Evolutionary conservation across 2,888 invertebrate species (phyloP).

Genomic region (Eristalinus aeneus): DNA sequence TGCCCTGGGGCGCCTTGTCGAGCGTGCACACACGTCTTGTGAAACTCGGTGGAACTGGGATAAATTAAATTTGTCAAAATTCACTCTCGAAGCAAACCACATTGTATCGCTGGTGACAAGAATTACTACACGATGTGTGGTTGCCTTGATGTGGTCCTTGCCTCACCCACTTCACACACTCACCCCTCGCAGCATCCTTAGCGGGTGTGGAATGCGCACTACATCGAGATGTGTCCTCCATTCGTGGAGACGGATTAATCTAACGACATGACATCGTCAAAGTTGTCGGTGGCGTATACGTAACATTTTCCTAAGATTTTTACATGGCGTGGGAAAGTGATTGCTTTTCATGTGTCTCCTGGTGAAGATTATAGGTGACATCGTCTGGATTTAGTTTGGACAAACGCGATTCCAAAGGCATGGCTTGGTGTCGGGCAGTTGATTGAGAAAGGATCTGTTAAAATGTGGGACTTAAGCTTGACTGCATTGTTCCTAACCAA

Average conservation of each 20-base stretch:
- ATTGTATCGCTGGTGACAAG: not conserved
- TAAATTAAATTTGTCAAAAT: not conserved
- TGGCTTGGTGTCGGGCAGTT: too few relatives aligned
- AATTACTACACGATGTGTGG: not conserved
- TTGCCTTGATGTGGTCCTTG: not conserved
- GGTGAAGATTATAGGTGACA: not conserved
- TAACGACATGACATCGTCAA: not conserved
- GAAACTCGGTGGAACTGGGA: not conserved
- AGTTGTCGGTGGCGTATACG: not conserved
- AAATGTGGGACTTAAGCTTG: too few relatives aligned
- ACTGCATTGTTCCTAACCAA: too few relatives aligned
- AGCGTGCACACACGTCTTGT: not conserved
- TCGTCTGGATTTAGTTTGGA: not conserved
- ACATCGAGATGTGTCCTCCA: not conserved
- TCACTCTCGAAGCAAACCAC: not conserved
- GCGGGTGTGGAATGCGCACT: not conserved
- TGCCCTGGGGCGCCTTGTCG: not conserved
- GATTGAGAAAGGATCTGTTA: too few relatives aligned
- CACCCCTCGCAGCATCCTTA: not conserved
- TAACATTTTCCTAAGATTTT: not conserved
- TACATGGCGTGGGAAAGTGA: not conserved
- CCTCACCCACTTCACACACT: not conserved
- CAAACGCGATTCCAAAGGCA: too few relatives aligned
- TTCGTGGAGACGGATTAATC: not conserved
- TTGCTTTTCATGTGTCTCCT: not conserved